Evolutionary conservation across 1,140 invertebrate species (phyloP).

Genomic region (Venustaconcha ellipsiformis): DNA sequence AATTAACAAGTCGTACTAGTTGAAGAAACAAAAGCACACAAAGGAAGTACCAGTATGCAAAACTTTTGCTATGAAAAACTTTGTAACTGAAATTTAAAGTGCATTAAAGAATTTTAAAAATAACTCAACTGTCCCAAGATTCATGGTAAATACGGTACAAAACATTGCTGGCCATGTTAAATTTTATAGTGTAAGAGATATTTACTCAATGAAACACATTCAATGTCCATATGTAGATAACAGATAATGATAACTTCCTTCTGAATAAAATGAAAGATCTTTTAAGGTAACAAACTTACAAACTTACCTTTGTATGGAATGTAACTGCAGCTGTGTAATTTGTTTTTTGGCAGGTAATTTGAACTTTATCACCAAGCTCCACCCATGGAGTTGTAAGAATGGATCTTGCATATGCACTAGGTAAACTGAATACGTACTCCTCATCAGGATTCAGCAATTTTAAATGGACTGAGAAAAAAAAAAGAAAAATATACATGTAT

Average conservation of each 20-base stretch:
- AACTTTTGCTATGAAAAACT: too few species aligned
- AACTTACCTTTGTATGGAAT: slow-evolving; percentile 86
- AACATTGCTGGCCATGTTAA: too few species aligned
- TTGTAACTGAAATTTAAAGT: too few species aligned
- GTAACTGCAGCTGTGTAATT: slow-evolving; percentile 90
- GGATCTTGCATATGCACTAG: slow-evolving; percentile 95
- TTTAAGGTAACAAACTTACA: background rate
- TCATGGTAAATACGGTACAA: too few species aligned
- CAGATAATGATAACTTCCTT: background rate
- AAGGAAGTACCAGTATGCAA: too few species aligned
- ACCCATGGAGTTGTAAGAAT: slow-evolving; percentile 97
- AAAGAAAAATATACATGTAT: background rate
- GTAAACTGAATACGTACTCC: slow-evolving; percentile 94
- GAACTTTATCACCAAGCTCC: slow-evolving; percentile 91
- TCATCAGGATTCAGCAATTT: slow-evolving; percentile 86
- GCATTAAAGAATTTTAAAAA: too few species aligned
- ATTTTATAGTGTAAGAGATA: too few species aligned
- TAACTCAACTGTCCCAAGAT: too few species aligned
- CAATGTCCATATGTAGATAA: too few species aligned
- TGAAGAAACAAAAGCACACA: too few species aligned
- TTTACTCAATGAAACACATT: too few species aligned
- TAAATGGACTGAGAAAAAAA: slow-evolving; percentile 75
- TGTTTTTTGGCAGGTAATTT: slow-evolving; percentile 89
- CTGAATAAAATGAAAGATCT: background rate
- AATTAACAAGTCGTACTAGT: too few species aligned